phyloP scores from a whole-genome alignment of 2,888 invertebrate species.

The Incurvaria masculella region DNA sequence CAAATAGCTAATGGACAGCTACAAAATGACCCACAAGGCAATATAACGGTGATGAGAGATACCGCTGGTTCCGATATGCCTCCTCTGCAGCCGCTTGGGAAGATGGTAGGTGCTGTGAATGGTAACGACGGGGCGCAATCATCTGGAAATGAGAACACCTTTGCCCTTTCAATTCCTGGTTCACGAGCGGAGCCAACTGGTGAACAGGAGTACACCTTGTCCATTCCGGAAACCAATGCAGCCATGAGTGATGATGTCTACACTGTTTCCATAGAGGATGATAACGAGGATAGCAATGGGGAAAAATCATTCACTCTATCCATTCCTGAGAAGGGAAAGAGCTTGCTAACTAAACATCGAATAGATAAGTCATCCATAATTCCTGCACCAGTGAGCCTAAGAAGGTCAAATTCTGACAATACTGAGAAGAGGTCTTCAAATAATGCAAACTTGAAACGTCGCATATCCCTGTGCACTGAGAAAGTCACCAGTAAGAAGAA shows the following conservation, averaged over 20 bases:
- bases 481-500: constrained; percentile 8
- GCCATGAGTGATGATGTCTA: constrained; percentile 54
- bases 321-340: constrained; percentile 48
- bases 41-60: constrained; percentile 60
- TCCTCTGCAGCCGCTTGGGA: constrained; percentile 41
- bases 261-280: constrained; percentile 51
- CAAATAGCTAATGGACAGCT: constrained; percentile 66
- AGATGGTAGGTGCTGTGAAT: constrained; percentile 28
- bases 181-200: constrained; percentile 50
- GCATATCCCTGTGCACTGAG: constrained; percentile 44
- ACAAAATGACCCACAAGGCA: constrained; percentile 58
- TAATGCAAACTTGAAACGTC: constrained; percentile 37
- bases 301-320: constrained; percentile 45
- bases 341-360: constrained; percentile 37
- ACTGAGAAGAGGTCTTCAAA: constrained; percentile 34
- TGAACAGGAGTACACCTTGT: constrained; percentile 48
- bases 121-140: constrained; percentile 37
- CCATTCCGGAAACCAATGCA: constrained; percentile 51
- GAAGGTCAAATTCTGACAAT: constrained; percentile 49
- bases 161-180: constrained; percentile 40
- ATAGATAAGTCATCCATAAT: constrained; percentile 37
- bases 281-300: constrained; percentile 35
- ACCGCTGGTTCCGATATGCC: constrained; percentile 36
- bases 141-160: constrained; percentile 36
- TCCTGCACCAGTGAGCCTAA: constrained; percentile 45